Conservation (phyloP, 2,113 vertebrate species). For the Rhineura floridana region DNA sequence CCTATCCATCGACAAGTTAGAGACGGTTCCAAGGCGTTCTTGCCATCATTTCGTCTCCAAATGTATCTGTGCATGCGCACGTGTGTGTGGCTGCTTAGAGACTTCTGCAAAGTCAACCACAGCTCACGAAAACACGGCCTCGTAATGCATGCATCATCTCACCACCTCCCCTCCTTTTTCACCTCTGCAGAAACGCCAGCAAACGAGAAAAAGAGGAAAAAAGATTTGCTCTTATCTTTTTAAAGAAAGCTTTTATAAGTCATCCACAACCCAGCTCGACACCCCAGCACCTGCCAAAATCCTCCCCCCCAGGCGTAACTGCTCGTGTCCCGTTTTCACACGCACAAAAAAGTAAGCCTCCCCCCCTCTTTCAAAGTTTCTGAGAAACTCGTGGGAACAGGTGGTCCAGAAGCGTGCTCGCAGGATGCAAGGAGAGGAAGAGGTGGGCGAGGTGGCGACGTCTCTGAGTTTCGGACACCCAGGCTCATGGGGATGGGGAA, state of each 20-base stretch:
- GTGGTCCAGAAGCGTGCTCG: background rate
- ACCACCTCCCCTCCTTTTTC: background rate
- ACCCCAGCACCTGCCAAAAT: no score
- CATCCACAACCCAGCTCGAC: no score
- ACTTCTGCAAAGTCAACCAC: background rate
- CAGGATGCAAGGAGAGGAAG: no score
- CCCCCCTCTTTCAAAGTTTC: background rate
- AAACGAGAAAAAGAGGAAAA: background rate
- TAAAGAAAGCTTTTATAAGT: no score
- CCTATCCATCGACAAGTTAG: no score
- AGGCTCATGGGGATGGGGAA: background rate
- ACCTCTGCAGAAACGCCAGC: background rate
- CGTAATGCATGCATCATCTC: no score
- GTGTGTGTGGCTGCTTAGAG: no score
- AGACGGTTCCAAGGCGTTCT: no score
- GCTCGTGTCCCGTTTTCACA: background rate
- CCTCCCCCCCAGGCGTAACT: background rate
- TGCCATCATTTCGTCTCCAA: no score
- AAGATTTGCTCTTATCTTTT: background rate
- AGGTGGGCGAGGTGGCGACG: background rate
- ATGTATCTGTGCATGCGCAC: no score
- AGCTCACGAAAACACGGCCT: background rate
- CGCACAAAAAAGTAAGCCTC: background rate
- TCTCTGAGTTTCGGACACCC: background rate
- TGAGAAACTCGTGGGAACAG: conserved; percentile 25